Conservation (phyloP, 2,797 vertebrate species). For the Cirrhinus mrigala region DNA sequence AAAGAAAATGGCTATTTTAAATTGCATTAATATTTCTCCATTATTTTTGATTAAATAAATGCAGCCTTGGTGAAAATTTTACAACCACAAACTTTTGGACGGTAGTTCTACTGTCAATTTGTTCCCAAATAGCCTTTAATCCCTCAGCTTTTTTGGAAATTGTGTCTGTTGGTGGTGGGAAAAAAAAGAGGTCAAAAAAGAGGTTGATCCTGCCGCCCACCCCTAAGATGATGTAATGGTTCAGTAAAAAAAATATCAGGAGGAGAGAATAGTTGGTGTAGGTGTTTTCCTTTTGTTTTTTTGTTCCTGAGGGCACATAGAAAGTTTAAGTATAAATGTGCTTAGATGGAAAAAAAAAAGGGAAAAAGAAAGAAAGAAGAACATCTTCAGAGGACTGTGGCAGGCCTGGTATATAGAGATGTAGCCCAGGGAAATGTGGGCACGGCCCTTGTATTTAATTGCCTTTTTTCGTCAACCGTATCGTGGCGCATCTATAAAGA, state of each 20-base stretch:
- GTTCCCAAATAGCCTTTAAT: neutral
- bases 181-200: neutral
- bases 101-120: neutral
- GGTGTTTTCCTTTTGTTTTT: neutral
- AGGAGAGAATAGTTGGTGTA: neutral
- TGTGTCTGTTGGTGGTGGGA: neutral
- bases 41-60: neutral
- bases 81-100: too few species aligned
- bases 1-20: neutral
- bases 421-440: conserved; percentile 60
- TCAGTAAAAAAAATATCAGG: neutral
- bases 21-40: neutral
- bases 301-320: neutral
- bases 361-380: conserved; percentile 31
- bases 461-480: conserved; percentile 67
- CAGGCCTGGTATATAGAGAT: conserved; percentile 67
- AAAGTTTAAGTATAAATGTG: neutral
- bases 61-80: neutral
- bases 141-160: neutral
- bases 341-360: conserved; percentile 47
- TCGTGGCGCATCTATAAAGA: conserved; percentile 71
- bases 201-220: neutral
- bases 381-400: conserved; percentile 22
- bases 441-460: conserved; percentile 74
- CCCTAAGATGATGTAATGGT: neutral